phyloP scores from a whole-genome alignment of 2,113 vertebrate species.

The Phrynocephalus versicolor region DNA sequence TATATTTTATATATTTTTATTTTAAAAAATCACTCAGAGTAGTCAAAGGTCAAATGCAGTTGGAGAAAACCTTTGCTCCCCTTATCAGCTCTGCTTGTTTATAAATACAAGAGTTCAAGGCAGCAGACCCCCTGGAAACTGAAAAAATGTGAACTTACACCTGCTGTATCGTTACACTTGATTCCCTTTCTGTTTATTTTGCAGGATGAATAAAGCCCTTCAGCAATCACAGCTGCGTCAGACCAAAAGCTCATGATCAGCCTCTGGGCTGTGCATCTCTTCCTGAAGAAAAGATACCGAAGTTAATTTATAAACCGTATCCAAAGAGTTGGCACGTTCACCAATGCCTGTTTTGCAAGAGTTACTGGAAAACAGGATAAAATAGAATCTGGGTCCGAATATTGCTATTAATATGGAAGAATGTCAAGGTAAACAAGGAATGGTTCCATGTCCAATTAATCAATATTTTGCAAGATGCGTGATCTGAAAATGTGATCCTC shows the following conservation, averaged over 20 bases:
- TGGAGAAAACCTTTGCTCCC: constrained; percentile 31
- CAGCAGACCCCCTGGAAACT: constrained; percentile 29
- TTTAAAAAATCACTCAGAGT: constrained; percentile 37
- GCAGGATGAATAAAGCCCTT: neutral
- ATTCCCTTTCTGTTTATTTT: neutral
- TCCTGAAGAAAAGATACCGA: neutral
- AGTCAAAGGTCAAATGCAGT: constrained; percentile 53
- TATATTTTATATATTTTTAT: no score
- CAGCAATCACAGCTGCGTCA: neutral
- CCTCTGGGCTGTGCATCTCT: neutral
- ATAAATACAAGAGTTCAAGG: constrained; percentile 46
- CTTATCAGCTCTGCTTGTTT: constrained; percentile 51
- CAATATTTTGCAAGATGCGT: no score
- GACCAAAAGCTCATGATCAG: neutral
- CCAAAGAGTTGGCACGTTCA: neutral
- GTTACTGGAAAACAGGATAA: neutral
- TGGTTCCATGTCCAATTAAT: no score
- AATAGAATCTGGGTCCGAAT: neutral
- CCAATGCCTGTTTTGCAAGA: neutral
- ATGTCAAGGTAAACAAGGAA: neutral
- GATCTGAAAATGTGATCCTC: no score
- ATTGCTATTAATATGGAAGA: neutral
- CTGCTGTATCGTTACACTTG: neutral
- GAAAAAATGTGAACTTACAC: neutral
- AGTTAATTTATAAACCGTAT: neutral